Evolutionary conservation across 1,140 invertebrate species (phyloP), one percentile per base, ranked within the genome.

Genomic region (Mamestra configurata): DNA sequence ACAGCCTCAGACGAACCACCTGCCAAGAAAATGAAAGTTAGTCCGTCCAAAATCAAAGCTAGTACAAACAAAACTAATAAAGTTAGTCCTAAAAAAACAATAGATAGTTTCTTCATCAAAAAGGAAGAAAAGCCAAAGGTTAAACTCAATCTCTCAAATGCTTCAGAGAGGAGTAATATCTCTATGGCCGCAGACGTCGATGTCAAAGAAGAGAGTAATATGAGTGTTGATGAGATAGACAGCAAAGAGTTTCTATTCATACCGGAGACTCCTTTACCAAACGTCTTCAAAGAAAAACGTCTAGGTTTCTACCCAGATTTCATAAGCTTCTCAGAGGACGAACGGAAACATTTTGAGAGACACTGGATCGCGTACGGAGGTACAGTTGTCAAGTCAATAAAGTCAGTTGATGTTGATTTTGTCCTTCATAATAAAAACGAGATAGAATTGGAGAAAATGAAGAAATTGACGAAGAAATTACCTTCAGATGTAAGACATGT

Each of bases 321-420:
- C 53, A 89, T 93, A 79, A 90, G 89, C 77, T 89, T 95, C 76
- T 80, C 88, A 1, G 89, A 93, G 79, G 79, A 87, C 3, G 89
- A 92, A 79, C 88, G 93, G 49, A 87, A 70, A 18, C 82, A 87
- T 81, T 94, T 92, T 79, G 93, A 94, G 86, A 88, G 95, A 79
- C 94, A 96, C 91, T 96, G 96, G 94, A 91, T 95, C 71, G 95
- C 94, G 4, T 96, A 95, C 82, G 95, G 95, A 31, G 96, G 96
- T 10, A 82, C 64, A 40, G 79, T 96, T 27, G 86, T 95, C 8
- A 93, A 95, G 72, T 82, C 86, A 24, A 79, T 95, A 20, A 85
- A 94, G 72, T 78, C 68, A 11, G 82, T 89, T 55, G 85, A 95
- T 59, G 94, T 95, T 13, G 95, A 96, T 83, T 95, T 93, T 84